phyloP scores from a whole-genome alignment of 2,797 vertebrate genomes.

The Brachymystax lenok region DNA sequence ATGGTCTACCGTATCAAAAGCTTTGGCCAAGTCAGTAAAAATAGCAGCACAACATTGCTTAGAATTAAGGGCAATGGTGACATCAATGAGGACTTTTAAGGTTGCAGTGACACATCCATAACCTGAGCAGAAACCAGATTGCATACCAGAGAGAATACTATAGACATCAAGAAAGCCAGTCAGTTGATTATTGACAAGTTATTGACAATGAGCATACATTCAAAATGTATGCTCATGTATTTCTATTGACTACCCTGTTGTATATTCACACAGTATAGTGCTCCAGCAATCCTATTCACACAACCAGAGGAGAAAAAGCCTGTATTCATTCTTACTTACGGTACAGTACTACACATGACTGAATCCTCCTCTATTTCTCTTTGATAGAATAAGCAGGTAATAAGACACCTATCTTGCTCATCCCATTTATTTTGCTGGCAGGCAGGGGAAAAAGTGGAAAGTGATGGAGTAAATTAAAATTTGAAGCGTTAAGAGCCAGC shows the following conservation, averaged over 20 bases:
- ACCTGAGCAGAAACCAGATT: too few species aligned
- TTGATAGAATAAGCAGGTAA: constrained; percentile 52
- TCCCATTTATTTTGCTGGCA: constrained; percentile 39
- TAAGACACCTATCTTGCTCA: constrained; percentile 43
- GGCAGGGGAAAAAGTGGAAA: constrained; percentile 21
- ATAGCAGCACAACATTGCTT: too few species aligned
- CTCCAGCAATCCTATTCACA: not conserved
- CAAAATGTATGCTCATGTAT: constrained; percentile 15
- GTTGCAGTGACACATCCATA: too few species aligned
- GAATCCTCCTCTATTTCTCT: constrained; percentile 35
- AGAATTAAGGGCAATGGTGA: too few species aligned
- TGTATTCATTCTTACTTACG: not conserved
- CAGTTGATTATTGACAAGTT: too few species aligned
- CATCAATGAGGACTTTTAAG: too few species aligned
- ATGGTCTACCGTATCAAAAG: too few species aligned
- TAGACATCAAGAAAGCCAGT: not conserved
- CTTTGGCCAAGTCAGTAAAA: too few species aligned
- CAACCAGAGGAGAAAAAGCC: not conserved
- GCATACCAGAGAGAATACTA: not conserved
- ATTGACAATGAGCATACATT: not conserved
- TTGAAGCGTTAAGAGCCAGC: constrained; percentile 43
- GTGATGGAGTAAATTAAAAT: constrained; percentile 56
- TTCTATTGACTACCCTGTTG: constrained; percentile 31
- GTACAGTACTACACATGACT: constrained; percentile 25
- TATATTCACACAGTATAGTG: constrained; percentile 12